Evolutionary conservation across 2,888 invertebrate species (phyloP).

Genomic region (Pardosa pseudoannulata): DNA sequence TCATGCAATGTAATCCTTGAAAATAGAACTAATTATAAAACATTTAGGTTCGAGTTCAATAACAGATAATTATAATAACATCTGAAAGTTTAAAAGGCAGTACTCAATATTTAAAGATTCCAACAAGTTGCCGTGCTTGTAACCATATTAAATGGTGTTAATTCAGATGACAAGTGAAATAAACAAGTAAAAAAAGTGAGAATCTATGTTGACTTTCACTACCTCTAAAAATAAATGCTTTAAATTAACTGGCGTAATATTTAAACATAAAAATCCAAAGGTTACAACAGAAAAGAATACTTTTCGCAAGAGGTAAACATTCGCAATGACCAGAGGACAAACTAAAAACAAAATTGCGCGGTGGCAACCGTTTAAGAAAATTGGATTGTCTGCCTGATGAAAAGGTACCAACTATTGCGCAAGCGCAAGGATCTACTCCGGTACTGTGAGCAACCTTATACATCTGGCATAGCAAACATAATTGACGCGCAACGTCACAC

Average conservation of each 20-base stretch:
- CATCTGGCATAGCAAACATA: no score
- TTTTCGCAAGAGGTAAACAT: not conserved
- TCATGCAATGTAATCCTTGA: no score
- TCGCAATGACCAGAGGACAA: not conserved
- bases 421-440: no score
- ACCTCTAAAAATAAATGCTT: not conserved
- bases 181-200: not conserved
- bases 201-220: not conserved
- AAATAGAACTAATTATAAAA: no score
- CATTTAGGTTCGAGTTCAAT: no score
- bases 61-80: no score
- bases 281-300: not conserved
- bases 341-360: constrained; percentile 2
- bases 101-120: no score
- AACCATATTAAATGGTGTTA: not conserved
- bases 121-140: not conserved
- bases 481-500: no score
- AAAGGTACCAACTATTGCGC: no score
- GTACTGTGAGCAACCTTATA: no score
- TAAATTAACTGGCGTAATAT: not conserved
- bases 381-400: no score
- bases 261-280: not conserved
- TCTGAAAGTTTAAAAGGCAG: no score
- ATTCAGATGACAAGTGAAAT: not conserved
- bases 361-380: not conserved